Evolutionary conservation across 2,113 vertebrate species (phyloP).

Genomic region (Oncorhynchus masou): DNA sequence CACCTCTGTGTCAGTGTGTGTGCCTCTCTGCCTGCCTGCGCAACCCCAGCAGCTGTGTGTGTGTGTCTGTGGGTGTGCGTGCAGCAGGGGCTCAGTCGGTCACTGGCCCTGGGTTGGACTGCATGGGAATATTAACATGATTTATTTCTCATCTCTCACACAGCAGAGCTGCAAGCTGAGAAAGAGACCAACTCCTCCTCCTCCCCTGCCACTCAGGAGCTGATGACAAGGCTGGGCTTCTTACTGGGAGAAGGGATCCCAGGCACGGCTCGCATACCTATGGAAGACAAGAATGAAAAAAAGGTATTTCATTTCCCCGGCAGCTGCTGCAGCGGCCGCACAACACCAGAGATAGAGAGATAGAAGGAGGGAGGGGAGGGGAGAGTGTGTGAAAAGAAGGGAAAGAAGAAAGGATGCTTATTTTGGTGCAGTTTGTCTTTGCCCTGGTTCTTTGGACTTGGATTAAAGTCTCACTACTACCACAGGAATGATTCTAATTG

Average conservation of each 20-base stretch:
- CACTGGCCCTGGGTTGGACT: background rate
- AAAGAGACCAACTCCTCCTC: conserved; percentile 90
- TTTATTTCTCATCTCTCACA: conserved; percentile 28
- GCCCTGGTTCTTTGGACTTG: conserved; percentile 18
- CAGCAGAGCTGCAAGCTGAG: conserved; percentile 81
- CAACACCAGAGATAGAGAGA: conserved; percentile 45
- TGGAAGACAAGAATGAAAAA: conserved; percentile 91
- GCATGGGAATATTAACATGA: conserved; percentile 29
- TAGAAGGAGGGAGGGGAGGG: conserved; percentile 8
- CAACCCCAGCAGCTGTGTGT: no score
- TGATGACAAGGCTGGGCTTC: conserved; percentile 98
- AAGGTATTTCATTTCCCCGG: conserved; percentile 82
- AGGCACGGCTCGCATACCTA: conserved; percentile 85
- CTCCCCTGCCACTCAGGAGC: conserved; percentile 95
- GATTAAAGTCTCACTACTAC: conserved; percentile 37
- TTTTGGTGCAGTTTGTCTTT: conserved; percentile 13
- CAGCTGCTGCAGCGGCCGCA: conserved; percentile 56
- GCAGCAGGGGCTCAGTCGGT: no score
- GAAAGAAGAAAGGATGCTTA: conserved; percentile 40
- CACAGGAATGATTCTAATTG: conserved; percentile 29
- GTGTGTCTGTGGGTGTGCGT: no score
- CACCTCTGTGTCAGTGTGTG: no score
- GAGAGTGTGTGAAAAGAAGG: conserved; percentile 38
- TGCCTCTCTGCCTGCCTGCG: background rate
- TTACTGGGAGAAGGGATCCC: conserved; percentile 98